phyloP scores from a whole-genome alignment of 2,797 vertebrate species.

The Toxotes lorentzi region DNA sequence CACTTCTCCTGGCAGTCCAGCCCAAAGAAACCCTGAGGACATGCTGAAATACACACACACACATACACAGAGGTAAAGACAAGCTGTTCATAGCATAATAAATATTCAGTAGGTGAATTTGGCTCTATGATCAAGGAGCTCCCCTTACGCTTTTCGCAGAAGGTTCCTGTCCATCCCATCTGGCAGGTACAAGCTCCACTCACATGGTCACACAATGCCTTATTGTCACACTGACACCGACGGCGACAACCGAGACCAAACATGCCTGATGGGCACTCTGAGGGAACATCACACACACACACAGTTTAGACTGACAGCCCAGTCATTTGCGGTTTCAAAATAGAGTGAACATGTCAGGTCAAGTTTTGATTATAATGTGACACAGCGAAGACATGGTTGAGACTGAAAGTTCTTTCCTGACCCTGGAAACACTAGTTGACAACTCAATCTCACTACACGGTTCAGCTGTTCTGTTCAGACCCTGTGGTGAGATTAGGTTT shows the following conservation, averaged over 20 bases:
- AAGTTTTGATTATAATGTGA: neutral
- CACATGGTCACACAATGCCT: conserved; percentile 91
- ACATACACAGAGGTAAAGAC: conserved; percentile 12
- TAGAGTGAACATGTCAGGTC: neutral
- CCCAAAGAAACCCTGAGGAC: conserved; percentile 93
- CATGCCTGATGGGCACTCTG: conserved; percentile 89
- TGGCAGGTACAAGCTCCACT: conserved; percentile 94
- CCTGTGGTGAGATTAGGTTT: neutral
- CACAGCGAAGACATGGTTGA: neutral
- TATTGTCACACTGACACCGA: conserved; percentile 91
- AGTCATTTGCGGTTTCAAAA: neutral
- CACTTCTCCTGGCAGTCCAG: conserved; percentile 89
- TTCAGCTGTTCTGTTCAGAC: neutral
- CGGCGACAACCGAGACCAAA: conserved; percentile 89
- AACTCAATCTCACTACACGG: neutral
- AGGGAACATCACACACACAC: conserved; percentile 9
- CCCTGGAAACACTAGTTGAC: neutral
- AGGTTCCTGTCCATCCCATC: conserved; percentile 92
- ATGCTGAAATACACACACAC: conserved; percentile 83
- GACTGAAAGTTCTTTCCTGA: neutral
- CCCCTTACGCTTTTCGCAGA: conserved; percentile 91
- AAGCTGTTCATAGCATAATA: neutral
- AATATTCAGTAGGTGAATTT: neutral
- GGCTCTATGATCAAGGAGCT: neutral
- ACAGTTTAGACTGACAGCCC: neutral